Percentiles rank a stretch among this genome's conserved stretches.
Conservation (phyloP, 30 jellyfish, hydroid and myxozoan species). For the Chrysaora quinquecirrha region DNA sequence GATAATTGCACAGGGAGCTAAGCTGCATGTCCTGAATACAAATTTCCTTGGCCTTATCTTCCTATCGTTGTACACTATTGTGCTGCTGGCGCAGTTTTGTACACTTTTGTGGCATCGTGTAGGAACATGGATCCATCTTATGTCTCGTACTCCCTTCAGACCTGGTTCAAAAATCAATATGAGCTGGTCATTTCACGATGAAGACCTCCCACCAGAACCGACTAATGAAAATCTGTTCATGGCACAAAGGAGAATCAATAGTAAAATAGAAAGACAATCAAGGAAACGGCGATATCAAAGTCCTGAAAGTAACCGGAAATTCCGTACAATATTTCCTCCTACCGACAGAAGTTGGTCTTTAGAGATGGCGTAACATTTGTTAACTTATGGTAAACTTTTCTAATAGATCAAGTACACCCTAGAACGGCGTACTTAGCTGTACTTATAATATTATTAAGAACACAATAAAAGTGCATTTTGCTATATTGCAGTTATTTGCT, state of each 20-base stretch:
- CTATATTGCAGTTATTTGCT: no score
- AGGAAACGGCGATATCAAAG: slow-evolving; percentile 2
- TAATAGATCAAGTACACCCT: no score
- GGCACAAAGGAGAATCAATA: slow-evolving; percentile 55
- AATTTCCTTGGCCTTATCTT: slow-evolving; percentile 88
- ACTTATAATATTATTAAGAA: no score
- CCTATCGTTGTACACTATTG: slow-evolving; percentile 74
- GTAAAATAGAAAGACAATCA: slow-evolving; percentile 33
- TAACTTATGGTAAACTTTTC: no score
- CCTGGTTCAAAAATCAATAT: slow-evolving; percentile 81
- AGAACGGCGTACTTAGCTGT: no score
- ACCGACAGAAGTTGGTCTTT: not conserved
- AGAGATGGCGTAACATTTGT: no score
- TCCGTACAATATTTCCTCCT: slow-evolving; percentile 54
- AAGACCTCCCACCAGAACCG: slow-evolving; percentile 92
- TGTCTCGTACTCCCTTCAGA: slow-evolving; percentile 94
- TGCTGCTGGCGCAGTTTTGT: slow-evolving; percentile 82
- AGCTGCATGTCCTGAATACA: slow-evolving; percentile 87
- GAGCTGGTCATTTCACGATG: slow-evolving; percentile 95
- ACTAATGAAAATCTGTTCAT: slow-evolving; percentile 53
- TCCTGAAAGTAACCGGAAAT: slow-evolving; percentile 27
- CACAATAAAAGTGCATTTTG: no score
- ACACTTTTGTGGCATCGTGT: slow-evolving; percentile 90
- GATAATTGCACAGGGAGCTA: slow-evolving; percentile 85
- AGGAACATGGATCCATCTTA: slow-evolving; percentile 90